These are phyloP conservation scores for Athene cunicularia DNA, from an alignment of 2,113 vertebrate genomes.

Conservation along the genomic window DNA sequence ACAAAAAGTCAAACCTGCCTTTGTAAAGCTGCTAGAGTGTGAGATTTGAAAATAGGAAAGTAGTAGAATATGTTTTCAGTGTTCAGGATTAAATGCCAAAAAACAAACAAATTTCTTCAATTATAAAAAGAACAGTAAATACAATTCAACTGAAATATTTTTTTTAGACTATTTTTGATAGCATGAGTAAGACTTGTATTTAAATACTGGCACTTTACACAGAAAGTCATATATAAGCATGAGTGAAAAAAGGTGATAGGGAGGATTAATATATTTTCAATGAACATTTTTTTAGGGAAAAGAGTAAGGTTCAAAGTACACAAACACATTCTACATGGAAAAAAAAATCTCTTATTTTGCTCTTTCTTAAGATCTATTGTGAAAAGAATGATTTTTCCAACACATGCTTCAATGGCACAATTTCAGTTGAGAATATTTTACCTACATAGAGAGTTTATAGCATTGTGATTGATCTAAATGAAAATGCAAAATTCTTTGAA, in stretches of 20 bases:
- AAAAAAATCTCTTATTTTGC: neutral
- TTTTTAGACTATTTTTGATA: neutral
- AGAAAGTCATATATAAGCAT: neutral
- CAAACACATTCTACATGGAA: neutral
- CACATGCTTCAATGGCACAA: accelerated
- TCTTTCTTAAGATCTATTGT: neutral
- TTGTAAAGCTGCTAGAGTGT: neutral
- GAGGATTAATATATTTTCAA: neutral
- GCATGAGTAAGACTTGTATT: neutral
- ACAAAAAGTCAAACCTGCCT: neutral
- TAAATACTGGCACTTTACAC: neutral
- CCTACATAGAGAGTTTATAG: neutral
- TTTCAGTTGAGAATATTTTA: neutral
- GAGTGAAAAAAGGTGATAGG: neutral
- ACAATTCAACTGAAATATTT: neutral
- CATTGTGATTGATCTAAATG: neutral
- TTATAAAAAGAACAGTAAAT: neutral
- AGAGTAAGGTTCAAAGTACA: neutral
- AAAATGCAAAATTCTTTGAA: neutral
- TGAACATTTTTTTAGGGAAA: neutral
- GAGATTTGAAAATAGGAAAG: neutral
- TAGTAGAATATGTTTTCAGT: neutral
- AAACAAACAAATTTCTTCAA: neutral
- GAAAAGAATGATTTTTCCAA: neutral
- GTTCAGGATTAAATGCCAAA: neutral